Evolutionary conservation across 1,140 invertebrate genomes (phyloP), one percentile per base, ranked within the genome.

Genomic region (Lithobius niger): DNA sequence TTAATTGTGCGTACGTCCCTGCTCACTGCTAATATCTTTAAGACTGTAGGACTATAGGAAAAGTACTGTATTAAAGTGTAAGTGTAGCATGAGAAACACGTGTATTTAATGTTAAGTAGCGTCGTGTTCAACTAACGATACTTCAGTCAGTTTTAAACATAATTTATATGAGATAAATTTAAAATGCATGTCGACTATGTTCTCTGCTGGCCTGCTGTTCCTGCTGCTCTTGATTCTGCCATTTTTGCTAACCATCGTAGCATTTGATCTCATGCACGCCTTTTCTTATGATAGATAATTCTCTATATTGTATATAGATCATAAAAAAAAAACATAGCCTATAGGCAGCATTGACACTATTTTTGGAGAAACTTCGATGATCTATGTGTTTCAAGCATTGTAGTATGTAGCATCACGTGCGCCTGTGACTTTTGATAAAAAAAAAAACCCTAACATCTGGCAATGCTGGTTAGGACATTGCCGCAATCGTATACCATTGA

Each of bases 51-150:
- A 47, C n/a, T n/a, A 47, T 22, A 18, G 22, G 44, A 15, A 10
- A 22, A 47, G 44, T 47, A 22, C 44, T 47, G 44, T 47, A 50
- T 16, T 26, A 50, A 45, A 10, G 48, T 50, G 48, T 50, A 50
- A 24, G 48, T 50, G 48, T 50, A 50, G 48, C 10, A 26, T 27
- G 27, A 50, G 48, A 50, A 25, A 25, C 48, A 50, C 21, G 22
- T 15, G 27, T 50, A 26, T 50, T 13, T 50, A 50, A 10, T 25
- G 13, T 27, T 25, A 50, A 24, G 22, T 50, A 50, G 21, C 21
- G 6, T 27, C 6, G 25, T 27, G 6, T 24, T 50, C 19, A 27
- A 50, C 48, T 27, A 26, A 50, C 3, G 16, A 4, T 15, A 6
- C 3, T 25, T 10, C 10, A 26, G 4, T 27, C 10, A 3, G 19